phyloP scores from a whole-genome alignment of 1,140 invertebrate species.

The Saxidomus purpurata region DNA sequence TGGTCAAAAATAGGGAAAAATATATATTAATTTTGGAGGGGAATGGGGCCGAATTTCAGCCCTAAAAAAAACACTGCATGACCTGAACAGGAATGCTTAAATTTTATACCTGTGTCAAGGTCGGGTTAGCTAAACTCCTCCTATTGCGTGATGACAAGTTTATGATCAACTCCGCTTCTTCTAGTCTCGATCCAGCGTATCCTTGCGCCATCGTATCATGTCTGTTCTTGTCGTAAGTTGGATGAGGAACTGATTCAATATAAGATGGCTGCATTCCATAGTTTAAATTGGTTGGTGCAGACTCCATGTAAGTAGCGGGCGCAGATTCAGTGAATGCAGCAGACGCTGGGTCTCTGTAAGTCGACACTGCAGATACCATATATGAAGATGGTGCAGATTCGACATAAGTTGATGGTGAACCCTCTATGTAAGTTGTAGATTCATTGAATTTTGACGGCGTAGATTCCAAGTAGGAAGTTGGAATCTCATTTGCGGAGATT shows the following conservation, averaged over 20 bases:
- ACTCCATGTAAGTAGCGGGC: background rate
- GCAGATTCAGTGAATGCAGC: background rate
- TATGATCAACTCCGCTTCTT: background rate
- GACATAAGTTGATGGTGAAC: background rate
- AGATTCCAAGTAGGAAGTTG: too few species aligned
- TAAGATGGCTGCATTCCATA: too few species aligned
- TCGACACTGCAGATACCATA: background rate
- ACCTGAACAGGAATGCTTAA: too few species aligned
- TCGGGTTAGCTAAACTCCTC: background rate
- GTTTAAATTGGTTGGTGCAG: background rate
- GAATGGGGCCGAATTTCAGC: too few species aligned
- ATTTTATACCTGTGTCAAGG: slow-evolving; percentile 10
- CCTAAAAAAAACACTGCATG: too few species aligned
- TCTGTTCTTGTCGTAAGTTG: background rate
- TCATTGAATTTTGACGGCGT: too few species aligned
- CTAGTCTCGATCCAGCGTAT: background rate
- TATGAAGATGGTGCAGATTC: background rate
- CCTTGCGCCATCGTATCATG: background rate
- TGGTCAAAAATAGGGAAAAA: too few species aligned
- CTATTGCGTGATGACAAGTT: slow-evolving; percentile 1
- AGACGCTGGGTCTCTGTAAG: background rate
- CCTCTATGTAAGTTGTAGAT: background rate
- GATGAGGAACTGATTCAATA: too few species aligned
- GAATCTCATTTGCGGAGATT: too few species aligned
- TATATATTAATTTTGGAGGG: too few species aligned